Evolutionary conservation across 2,113 vertebrate species (phyloP).

Genomic region (Lanius ludovicianus): DNA sequence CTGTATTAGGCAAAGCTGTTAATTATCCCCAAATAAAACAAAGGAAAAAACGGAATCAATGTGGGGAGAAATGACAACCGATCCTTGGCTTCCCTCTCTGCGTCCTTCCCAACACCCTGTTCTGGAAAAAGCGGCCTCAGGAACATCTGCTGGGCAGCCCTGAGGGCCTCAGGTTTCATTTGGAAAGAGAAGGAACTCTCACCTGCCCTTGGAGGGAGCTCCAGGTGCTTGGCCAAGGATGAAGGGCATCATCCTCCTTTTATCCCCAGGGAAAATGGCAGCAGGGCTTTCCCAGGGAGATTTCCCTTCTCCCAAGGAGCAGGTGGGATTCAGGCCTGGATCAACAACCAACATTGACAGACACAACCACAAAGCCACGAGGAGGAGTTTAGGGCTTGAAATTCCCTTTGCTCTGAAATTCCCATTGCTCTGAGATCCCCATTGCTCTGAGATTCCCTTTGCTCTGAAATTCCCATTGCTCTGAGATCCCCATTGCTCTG

Average conservation of each 20-base stretch:
- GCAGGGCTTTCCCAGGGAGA: neutral
- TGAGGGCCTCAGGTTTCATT: neutral
- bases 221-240: neutral
- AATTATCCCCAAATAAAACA: slow-evolving; percentile 67
- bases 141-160: neutral
- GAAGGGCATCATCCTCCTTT: neutral
- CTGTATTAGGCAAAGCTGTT: slow-evolving; percentile 64
- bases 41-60: slow-evolving; percentile 31
- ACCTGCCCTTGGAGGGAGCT: neutral
- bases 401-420: neutral
- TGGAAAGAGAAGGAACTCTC: neutral
- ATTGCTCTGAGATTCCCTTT: neutral
- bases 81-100: neutral
- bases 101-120: neutral
- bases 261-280: neutral
- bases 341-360: neutral
- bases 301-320: neutral
- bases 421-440: accelerated
- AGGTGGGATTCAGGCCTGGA: neutral
- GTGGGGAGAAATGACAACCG: neutral
- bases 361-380: neutral
- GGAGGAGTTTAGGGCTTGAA: neutral
- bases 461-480: accelerated
- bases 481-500: accelerated
- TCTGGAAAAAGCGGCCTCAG: neutral